A percentile compares a stretch with the other conserved stretches of the same genome.
phyloP scores from a whole-genome alignment of 2,113 vertebrate genomes.

The Mustela nigripes region DNA sequence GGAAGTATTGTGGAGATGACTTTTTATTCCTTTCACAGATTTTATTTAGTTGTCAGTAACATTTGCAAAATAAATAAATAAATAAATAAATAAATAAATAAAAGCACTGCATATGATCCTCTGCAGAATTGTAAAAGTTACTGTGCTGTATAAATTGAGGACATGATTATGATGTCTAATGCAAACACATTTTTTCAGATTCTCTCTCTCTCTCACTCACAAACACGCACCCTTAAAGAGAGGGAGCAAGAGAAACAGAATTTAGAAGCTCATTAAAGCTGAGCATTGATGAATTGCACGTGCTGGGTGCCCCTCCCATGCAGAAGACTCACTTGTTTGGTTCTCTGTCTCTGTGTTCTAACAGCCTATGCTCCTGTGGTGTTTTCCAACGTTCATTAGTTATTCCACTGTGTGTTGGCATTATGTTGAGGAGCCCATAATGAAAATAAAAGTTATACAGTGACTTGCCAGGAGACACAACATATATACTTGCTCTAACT shows the following conservation, averaged over 20 bases:
- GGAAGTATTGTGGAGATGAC: background rate
- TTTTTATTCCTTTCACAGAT: conserved; percentile 50
- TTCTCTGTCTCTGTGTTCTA: conserved; percentile 40
- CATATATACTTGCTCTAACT: conserved; percentile 42
- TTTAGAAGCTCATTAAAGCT: conserved; percentile 61
- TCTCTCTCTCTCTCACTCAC: background rate
- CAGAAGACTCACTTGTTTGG: background rate
- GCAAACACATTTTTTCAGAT: conserved; percentile 26
- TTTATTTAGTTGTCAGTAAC: conserved; percentile 63
- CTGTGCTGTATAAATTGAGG: background rate
- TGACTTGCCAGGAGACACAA: conserved; percentile 16
- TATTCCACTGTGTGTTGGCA: conserved; percentile 20
- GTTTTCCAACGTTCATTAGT: conserved; percentile 45
- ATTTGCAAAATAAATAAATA: background rate
- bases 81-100: background rate
- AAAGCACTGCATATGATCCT: background rate
- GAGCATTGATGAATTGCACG: background rate
- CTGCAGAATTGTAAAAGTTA: conserved; percentile 44
- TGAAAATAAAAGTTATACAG: background rate
- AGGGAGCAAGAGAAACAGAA: conserved; percentile 13
- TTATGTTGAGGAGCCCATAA: background rate
- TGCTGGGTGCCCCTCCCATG: background rate
- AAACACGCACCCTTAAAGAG: background rate
- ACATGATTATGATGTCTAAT: conserved; percentile 37
- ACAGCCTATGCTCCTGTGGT: background rate